Base-by-base conservation (phyloP, 2,113 vertebrate species). In the Glaucidium brasilianum region DNA sequence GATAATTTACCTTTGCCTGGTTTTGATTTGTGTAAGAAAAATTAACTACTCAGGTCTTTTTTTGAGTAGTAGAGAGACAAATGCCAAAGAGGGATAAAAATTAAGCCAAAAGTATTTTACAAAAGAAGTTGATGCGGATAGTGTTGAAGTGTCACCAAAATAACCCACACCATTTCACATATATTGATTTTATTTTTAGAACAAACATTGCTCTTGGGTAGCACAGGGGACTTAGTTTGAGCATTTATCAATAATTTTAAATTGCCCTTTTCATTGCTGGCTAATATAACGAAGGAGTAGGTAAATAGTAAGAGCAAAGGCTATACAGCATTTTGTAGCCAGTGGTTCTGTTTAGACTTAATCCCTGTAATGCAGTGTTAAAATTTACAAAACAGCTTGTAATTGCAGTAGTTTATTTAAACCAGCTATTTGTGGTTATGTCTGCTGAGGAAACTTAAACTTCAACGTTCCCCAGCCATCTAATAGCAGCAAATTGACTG, bases 401-500 rank as follows among this genome's bases (percentile, higher is more conserved):
- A 96, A 97, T 85, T 96, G 96, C 88, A 96, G 95, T 88, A 96
- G 88, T 75, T 96, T 96, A 95, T 97, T 97, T 97, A 97, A 98
- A 97, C 96, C 96, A 97, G 95, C 95, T 97, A 94, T 98, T 98
- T 98, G 98, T 95, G 98, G 97, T 98, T 97, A 92, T 96, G 93
- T 97, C 95, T 98, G 95, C 96, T 98, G 97, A 97, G 94, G 93
- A 98, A 98, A 97, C 96, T 98, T 97, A 95, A 98, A 98, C 97
- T 97, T 97, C 96, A 98, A 72, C 72, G 88, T 96, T 97, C 96
- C 96, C 84, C 92, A 97, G 93, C 96, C 96, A 90, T 56, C 80
- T 97, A 94, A 94, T 92, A 94, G 96, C 97, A 96, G 97, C 95
- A 96, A 95, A 84, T 98, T 96, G 98, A 96, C 98, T 98, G 97